These are phyloP conservation scores for Melipona quadrifasciata DNA, from an alignment of 1,140 invertebrate genomes.

Conservation along the genomic window DNA sequence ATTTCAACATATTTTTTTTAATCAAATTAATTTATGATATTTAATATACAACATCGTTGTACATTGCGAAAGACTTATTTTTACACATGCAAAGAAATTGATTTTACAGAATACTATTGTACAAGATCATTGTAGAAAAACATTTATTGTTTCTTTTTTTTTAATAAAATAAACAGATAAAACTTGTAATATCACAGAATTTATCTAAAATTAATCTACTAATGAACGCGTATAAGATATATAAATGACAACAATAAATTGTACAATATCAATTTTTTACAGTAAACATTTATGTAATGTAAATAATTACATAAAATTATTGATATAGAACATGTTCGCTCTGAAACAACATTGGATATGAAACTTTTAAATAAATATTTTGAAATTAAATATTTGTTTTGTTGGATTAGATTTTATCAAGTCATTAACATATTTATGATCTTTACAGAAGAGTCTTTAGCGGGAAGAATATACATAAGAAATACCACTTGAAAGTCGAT, in stretches of 20 bases:
- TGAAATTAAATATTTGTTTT: not conserved
- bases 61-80: no score
- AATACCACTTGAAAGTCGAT: conserved; percentile 13
- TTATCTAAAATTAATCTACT: conserved; percentile 18
- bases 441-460: conserved; percentile 6
- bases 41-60: no score
- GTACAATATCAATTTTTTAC: not conserved
- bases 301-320: not conserved
- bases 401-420: conserved; percentile 6
- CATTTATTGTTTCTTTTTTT: conserved; percentile 8
- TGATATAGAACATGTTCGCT: not conserved
- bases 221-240: not conserved
- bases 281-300: not conserved
- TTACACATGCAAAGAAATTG: no score
- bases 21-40: no score
- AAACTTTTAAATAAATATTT: conserved; percentile 17
- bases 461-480: not conserved
- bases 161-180: not conserved
- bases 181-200: conserved; percentile 15
- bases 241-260: not conserved
- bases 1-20: no score
- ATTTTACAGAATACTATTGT: not conserved
- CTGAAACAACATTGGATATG: not conserved
- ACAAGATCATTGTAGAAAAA: conserved; percentile 18
- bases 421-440: conserved; percentile 6